Conservation (phyloP, 1,140 invertebrate genomes). For the Cheumatopsyche charites region DNA sequence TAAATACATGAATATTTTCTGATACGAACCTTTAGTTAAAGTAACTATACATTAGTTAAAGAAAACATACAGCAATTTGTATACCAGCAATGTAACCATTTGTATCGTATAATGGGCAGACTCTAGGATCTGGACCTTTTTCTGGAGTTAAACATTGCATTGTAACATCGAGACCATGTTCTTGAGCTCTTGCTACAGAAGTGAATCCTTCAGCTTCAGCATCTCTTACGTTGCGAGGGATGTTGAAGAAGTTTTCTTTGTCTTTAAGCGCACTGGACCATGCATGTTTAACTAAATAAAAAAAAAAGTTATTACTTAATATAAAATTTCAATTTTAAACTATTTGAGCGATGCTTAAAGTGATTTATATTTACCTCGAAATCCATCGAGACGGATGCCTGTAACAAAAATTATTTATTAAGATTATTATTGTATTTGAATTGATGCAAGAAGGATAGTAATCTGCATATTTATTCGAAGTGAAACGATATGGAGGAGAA, state of each 20-base stretch:
- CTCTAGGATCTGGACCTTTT: constrained; percentile 50
- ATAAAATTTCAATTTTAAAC: constrained; percentile 1
- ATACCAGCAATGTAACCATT: constrained; percentile 58
- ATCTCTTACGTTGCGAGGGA: constrained; percentile 54
- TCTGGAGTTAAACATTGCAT: constrained; percentile 54
- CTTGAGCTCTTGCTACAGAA: constrained; percentile 52
- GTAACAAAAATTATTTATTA: constrained; percentile 32
- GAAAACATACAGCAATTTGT: constrained; percentile 55
- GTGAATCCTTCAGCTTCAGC: constrained; percentile 55
- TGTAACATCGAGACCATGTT: constrained; percentile 52
- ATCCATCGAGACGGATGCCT: constrained; percentile 45
- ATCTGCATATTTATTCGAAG: no score
- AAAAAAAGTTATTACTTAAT: not conserved
- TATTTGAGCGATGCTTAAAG: not conserved
- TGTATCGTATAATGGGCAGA: constrained; percentile 55
- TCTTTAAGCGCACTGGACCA: constrained; percentile 55
- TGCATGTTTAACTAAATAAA: constrained; percentile 54
- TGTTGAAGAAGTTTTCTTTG: constrained; percentile 57
- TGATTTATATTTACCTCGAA: constrained; percentile 38
- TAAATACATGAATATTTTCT: no score
- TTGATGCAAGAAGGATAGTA: not conserved
- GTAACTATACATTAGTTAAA: not conserved
- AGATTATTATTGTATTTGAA: not conserved
- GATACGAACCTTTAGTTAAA: constrained; percentile 2
- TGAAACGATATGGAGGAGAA: no score